Conservation (phyloP, 2,797 vertebrate genomes). For the Galago senegalensis region DNA sequence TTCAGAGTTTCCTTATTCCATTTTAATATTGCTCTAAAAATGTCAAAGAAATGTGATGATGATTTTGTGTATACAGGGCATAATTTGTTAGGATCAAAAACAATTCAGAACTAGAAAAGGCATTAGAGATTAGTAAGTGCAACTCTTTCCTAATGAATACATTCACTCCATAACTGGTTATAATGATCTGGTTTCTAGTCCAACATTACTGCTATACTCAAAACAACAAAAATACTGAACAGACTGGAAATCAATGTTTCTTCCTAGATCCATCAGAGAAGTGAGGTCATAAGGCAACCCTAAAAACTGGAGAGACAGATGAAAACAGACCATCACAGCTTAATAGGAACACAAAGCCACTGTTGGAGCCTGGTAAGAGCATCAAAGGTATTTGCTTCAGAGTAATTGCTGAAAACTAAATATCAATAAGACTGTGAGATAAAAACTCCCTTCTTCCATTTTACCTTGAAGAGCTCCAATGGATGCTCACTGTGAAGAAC, state of each 20-base stretch:
- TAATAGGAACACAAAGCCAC: neutral
- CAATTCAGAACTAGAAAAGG: neutral
- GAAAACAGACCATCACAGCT: neutral
- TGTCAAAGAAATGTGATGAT: neutral
- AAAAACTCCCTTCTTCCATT: neutral
- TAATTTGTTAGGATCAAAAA: slow-evolving; percentile 46
- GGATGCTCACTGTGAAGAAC: neutral
- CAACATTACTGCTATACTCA: neutral
- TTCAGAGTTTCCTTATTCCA: neutral
- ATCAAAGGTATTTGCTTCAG: neutral
- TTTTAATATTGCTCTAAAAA: slow-evolving; percentile 43
- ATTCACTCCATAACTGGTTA: neutral
- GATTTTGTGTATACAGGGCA: slow-evolving; percentile 10
- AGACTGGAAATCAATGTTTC: neutral
- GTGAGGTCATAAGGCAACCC: neutral
- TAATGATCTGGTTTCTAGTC: neutral
- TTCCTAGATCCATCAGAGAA: neutral
- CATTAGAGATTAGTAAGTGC: neutral
- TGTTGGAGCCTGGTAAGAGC: neutral
- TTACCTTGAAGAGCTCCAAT: neutral
- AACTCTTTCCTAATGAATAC: slow-evolving; percentile 3
- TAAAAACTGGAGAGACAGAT: neutral
- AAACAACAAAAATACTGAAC: neutral
- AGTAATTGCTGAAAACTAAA: neutral
- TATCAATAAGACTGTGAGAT: neutral